Conservation (phyloP, 2,888 invertebrate species). For the Monoplex corrugatus region DNA sequence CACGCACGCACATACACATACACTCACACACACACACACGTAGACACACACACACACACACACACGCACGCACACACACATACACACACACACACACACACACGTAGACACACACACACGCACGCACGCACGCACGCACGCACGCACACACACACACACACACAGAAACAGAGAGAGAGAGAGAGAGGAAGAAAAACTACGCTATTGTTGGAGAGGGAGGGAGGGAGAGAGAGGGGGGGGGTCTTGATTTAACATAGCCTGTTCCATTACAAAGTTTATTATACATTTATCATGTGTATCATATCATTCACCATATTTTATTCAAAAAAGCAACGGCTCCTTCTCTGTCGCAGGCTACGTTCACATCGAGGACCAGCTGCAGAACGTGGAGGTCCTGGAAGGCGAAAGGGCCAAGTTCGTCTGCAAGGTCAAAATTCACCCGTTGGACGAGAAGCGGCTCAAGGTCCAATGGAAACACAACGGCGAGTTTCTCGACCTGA, state of each 20-base stretch:
- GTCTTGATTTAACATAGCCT: no score
- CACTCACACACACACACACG: not conserved
- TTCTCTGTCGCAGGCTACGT: constrained; percentile 47
- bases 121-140: not conserved
- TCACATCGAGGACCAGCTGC: constrained; percentile 60
- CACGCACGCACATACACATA: not conserved
- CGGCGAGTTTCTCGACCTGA: constrained; percentile 61
- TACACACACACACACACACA: not conserved
- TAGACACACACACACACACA: not conserved
- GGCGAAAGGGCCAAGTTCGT: constrained; percentile 62
- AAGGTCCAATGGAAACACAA: constrained; percentile 71
- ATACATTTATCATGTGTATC: no score
- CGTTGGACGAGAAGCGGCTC: constrained; percentile 56
- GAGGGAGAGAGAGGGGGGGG: not conserved
- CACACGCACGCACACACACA: not conserved
- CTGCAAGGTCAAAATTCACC: constrained; percentile 61
- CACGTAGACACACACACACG: not conserved
- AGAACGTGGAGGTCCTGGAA: constrained; percentile 59
- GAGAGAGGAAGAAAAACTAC: not conserved
- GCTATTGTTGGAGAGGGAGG: not conserved
- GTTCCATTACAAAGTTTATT: no score
- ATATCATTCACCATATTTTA: no score
- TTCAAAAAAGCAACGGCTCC: no score
- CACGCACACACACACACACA: not conserved
- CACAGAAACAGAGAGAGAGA: not conserved